A percentile compares a stretch with the other conserved stretches of the same genome.
These are phyloP conservation scores for Noctua comes DNA, from an alignment of 2,888 invertebrate genomes.

Conservation along the genomic window DNA sequence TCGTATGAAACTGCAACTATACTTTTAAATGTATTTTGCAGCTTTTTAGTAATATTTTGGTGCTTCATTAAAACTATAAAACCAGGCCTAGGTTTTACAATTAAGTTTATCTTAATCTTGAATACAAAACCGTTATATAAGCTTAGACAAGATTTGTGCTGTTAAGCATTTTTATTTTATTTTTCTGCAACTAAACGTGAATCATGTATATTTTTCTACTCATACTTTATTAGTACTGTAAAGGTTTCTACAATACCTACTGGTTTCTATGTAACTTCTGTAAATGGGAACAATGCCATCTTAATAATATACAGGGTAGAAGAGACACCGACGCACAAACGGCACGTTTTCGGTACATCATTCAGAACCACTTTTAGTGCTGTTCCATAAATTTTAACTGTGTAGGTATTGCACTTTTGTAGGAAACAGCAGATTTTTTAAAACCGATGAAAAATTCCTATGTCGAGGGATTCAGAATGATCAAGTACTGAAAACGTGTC, in stretches of 20 bases:
- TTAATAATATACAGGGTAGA: neutral
- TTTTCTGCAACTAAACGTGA: conserved; percentile 18
- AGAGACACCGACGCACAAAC: neutral
- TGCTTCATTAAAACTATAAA: conserved; percentile 20
- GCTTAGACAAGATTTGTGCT: neutral
- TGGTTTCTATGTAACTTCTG: neutral
- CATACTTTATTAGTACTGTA: conserved; percentile 48
- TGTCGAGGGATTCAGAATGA: no score
- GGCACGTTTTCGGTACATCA: neutral
- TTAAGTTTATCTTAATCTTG: neutral
- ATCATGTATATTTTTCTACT: conserved; percentile 62
- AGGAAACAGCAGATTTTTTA: no score
- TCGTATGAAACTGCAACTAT: neutral
- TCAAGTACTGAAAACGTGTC: neutral
- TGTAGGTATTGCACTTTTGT: no score
- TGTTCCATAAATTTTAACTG: no score
- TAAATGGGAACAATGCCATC: neutral
- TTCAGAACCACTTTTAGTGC: no score
- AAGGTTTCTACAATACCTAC: neutral
- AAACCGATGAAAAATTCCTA: no score
- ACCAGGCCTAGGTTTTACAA: neutral
- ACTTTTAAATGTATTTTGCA: neutral
- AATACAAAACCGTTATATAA: neutral
- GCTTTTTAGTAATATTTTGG: conserved; percentile 11
- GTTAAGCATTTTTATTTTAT: neutral